Conservation (phyloP, 2,888 invertebrate species). For the Ephialtes manifestator region DNA sequence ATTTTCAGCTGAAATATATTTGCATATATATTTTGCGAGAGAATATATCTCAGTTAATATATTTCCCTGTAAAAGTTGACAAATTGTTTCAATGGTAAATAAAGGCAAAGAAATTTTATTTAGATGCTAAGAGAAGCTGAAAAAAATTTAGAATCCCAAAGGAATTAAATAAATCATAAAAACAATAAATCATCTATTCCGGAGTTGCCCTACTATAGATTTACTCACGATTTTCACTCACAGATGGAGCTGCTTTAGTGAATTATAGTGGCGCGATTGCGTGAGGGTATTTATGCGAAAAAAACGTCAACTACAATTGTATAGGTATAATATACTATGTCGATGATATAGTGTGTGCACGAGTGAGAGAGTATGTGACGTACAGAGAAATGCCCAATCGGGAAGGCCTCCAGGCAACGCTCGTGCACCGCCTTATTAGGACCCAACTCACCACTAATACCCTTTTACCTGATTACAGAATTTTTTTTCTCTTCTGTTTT, state of each 20-base stretch:
- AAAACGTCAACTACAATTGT: slow-evolving; percentile 5
- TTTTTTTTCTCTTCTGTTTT: slow-evolving; percentile 10
- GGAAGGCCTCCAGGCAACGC: slow-evolving; percentile 61
- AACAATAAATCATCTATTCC: not conserved
- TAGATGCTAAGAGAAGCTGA: not conserved
- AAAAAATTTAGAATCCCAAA: not conserved
- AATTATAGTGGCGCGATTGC: not conserved
- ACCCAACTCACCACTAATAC: slow-evolving; percentile 55
- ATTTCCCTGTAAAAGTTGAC: not conserved
- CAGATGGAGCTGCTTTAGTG: not conserved
- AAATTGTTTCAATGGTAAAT: not conserved
- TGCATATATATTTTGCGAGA: too few relatives aligned
- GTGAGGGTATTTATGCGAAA: not conserved
- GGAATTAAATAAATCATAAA: not conserved
- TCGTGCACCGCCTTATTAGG: slow-evolving; percentile 68
- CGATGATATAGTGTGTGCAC: slow-evolving; percentile 15
- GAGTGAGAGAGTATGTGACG: slow-evolving; percentile 36
- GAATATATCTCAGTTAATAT: too few relatives aligned
- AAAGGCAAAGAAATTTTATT: too few relatives aligned
- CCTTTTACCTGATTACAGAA: slow-evolving; percentile 64
- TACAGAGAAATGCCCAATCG: slow-evolving; percentile 66
- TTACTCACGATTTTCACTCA: slow-evolving; percentile 8
- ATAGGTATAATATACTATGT: not conserved
- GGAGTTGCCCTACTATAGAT: not conserved
- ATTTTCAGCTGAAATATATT: too few relatives aligned